A percentile compares a stretch with the other conserved stretches of the same genome.
These are phyloP conservation scores for Palythoa grandiflora DNA, from an alignment of 92 coral and sea anemone species.

Conservation along the genomic window DNA sequence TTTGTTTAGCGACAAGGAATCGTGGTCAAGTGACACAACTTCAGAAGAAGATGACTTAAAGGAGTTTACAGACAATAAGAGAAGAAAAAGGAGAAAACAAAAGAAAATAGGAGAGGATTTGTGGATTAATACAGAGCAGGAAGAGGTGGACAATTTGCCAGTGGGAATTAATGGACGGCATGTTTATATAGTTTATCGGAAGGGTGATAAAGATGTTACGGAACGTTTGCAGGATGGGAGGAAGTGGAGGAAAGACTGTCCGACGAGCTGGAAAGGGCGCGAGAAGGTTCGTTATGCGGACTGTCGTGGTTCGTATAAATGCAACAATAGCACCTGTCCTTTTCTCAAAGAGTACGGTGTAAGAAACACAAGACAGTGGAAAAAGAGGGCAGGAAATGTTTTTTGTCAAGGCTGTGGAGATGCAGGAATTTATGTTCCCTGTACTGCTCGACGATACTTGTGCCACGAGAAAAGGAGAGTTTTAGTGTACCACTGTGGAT, in stretches of 20 bases:
- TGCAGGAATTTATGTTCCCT: slow-evolving; percentile 51
- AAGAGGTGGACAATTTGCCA: not conserved
- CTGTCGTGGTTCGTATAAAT: slow-evolving; percentile 65
- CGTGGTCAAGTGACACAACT: not conserved
- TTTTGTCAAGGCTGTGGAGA: slow-evolving; percentile 63
- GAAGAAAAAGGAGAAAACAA: not conserved
- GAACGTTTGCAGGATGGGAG: slow-evolving; percentile 51
- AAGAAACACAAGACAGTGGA: slow-evolving; percentile 60
- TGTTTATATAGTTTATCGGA: not conserved
- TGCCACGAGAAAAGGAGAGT: slow-evolving; percentile 41
- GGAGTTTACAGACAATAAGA: not conserved
- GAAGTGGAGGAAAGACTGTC: slow-evolving; percentile 70
- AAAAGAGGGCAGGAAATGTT: not conserved
- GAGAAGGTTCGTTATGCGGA: slow-evolving; percentile 62
- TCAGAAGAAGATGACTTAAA: not conserved
- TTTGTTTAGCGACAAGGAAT: no score
- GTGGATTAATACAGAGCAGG: not conserved
- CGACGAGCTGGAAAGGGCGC: slow-evolving; percentile 64
- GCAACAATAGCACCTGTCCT: slow-evolving; percentile 55
- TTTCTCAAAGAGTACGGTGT: slow-evolving; percentile 64
- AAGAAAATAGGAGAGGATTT: not conserved
- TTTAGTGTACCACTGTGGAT: slow-evolving; percentile 60
- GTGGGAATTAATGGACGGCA: not conserved
- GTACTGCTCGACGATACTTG: slow-evolving; percentile 60
- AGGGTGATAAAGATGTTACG: no score